Percentiles rank a stretch among this genome's conserved stretches.
phyloP scores from a whole-genome alignment of 1,140 invertebrate species.

The Aricia agestis region DNA sequence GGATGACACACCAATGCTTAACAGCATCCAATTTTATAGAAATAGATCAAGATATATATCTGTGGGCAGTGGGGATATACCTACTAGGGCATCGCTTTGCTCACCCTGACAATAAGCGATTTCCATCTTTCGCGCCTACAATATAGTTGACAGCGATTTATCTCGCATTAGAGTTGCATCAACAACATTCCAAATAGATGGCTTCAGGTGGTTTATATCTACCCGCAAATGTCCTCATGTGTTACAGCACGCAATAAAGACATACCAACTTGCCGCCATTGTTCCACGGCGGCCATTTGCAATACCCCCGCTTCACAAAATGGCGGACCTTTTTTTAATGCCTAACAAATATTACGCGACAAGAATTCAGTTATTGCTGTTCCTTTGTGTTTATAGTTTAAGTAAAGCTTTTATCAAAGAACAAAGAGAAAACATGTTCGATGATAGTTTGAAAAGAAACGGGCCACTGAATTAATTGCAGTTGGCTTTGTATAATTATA shows the following conservation, averaged over 20 bases:
- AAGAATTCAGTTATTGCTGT: background rate
- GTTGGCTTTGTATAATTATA: background rate
- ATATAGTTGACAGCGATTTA: background rate
- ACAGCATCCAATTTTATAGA: no score
- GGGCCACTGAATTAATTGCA: background rate
- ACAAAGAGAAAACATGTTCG: background rate
- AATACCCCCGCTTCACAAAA: background rate
- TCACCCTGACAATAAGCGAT: no score
- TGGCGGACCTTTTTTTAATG: background rate
- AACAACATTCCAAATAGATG: background rate
- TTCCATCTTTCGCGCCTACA: background rate
- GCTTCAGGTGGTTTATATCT: constrained; percentile 8
- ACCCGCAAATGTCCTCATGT: constrained; percentile 6
- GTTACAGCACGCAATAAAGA: constrained; percentile 5
- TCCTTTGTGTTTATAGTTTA: constrained; percentile 1
- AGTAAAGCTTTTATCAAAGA: constrained; percentile 1
- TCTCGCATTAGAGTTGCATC: background rate
- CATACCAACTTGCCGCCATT: constrained; percentile 8
- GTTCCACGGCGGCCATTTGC: constrained; percentile 4
- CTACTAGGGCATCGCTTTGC: no score
- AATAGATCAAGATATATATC: no score
- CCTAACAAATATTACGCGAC: background rate
- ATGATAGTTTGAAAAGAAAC: background rate
- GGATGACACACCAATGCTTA: no score
- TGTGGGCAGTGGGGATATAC: no score